These are phyloP conservation scores for Graptemys geographica DNA, from an alignment of 2,797 vertebrate genomes.

Conservation along the genomic window DNA sequence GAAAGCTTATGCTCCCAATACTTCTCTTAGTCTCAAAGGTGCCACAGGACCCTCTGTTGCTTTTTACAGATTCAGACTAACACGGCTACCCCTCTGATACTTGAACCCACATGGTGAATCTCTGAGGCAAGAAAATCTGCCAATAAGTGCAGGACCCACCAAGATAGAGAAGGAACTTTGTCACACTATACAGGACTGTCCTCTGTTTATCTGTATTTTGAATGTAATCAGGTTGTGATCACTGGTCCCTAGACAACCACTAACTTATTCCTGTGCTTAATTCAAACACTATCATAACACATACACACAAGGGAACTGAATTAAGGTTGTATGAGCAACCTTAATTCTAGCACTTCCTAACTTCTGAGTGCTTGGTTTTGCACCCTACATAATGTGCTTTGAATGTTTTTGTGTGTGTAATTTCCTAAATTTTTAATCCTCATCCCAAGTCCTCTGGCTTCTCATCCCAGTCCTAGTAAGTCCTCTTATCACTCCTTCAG, in stretches of 20 bases:
- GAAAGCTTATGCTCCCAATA: no score
- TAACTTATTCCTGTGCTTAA: background rate
- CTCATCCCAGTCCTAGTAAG: background rate
- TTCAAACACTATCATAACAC: background rate
- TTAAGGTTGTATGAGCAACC: background rate
- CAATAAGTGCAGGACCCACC: no score
- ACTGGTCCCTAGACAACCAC: background rate
- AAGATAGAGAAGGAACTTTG: no score
- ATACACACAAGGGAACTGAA: background rate
- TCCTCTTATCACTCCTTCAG: background rate
- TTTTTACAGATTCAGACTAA: no score
- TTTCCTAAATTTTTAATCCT: background rate
- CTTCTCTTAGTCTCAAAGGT: no score
- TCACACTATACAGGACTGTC: background rate
- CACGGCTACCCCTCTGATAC: no score
- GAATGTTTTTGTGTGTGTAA: background rate
- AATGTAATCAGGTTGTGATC: background rate
- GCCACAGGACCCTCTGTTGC: no score
- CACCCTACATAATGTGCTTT: background rate
- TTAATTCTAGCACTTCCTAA: background rate
- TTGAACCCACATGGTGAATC: no score
- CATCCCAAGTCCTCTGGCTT: background rate
- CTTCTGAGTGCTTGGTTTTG: background rate
- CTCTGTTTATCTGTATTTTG: background rate
- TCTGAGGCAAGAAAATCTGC: no score